A percentile compares a stretch with the other conserved stretches of the same genome.
These are phyloP conservation scores for Lottia gigantea DNA, from an alignment of 2,888 invertebrate species.

Conservation along the genomic window DNA sequence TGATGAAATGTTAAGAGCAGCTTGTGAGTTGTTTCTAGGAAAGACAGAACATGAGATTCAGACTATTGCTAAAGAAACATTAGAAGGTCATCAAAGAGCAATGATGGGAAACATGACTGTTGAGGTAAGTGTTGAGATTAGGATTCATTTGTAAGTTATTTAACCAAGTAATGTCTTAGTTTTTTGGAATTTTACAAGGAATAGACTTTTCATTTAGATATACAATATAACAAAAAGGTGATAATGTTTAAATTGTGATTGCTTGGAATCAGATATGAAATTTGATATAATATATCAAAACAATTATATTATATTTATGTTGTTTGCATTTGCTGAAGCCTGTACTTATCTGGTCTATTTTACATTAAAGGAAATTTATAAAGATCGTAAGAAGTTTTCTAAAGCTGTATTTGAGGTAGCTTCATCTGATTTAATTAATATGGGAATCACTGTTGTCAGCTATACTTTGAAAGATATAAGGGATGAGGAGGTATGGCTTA, in stretches of 20 bases:
- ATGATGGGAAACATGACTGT: conserved; percentile 71
- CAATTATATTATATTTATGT: no score
- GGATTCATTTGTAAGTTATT: background rate
- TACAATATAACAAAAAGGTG: no score
- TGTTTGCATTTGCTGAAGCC: no score
- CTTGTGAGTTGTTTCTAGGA: conserved; percentile 69
- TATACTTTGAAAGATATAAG: conserved; percentile 69
- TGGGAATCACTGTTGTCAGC: conserved; percentile 69
- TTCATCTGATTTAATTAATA: conserved; percentile 68
- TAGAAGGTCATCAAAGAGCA: conserved; percentile 70
- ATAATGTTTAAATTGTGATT: no score
- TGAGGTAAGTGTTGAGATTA: conserved; percentile 48
- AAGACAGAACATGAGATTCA: conserved; percentile 66
- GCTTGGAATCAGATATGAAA: no score
- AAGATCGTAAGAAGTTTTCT: conserved; percentile 69
- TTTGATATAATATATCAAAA: no score
- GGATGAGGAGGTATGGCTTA: conserved; percentile 64
- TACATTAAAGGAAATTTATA: conserved; percentile 67
- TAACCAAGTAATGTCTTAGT: no score
- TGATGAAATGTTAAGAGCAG: conserved; percentile 67
- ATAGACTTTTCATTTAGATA: no score
- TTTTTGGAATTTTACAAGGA: no score
- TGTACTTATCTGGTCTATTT: background rate
- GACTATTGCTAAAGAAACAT: conserved; percentile 67
- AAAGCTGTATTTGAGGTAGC: conserved; percentile 69